Base-by-base conservation (phyloP, 2,797 vertebrate genomes). In the Pangasius larnaudii region DNA sequence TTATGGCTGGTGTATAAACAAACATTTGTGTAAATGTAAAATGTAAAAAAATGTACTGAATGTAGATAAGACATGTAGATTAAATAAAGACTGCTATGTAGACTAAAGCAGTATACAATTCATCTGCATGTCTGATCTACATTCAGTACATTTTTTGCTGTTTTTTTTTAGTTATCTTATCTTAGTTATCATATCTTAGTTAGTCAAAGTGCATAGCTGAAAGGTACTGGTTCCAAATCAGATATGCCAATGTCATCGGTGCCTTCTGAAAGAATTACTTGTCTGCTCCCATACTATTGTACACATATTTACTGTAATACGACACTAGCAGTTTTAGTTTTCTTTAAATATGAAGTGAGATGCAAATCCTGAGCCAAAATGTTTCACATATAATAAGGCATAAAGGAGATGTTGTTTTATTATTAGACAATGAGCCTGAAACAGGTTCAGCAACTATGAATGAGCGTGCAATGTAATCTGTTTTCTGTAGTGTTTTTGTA, bases 381-480 rank as follows among this genome's bases (percentile, higher is more conserved):
- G 16, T 56, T 78, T 33, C 18, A 79, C 51, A 56, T 51, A 16
- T 13, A 79, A 79, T 19, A 78, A 56, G 75, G n/a, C 16, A 33
- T 30, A 78, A 78, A 77, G 5, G 74, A 56, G 78, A 59, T 27
- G 11, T 30, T 42, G 16, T 88, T 83, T 88, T 74, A 84, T 30
- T 2, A n/a, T 69, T 30, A 13, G 27, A 87, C 77, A 42, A 63
- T 69, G 67, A 58, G 75, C 19, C 80, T 56, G 74, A 82, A 89
- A 87, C 89, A 53, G 86, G 88, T 90, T 89, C 16, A 13, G 46
- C 18, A 85, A 75, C 51, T 74, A 18, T 36, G n/a, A 72, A 13
- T 30, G 53, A 65, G 24, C 8, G 0, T 69, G 72, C 13, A 77
- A 36, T 77, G 13, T 83, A 53, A 89, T 86, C 78, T 59, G 49